Evolutionary conservation across 2,113 vertebrate species (phyloP), one percentile per base, ranked within the genome.

Genomic region (Riparia riparia): DNA sequence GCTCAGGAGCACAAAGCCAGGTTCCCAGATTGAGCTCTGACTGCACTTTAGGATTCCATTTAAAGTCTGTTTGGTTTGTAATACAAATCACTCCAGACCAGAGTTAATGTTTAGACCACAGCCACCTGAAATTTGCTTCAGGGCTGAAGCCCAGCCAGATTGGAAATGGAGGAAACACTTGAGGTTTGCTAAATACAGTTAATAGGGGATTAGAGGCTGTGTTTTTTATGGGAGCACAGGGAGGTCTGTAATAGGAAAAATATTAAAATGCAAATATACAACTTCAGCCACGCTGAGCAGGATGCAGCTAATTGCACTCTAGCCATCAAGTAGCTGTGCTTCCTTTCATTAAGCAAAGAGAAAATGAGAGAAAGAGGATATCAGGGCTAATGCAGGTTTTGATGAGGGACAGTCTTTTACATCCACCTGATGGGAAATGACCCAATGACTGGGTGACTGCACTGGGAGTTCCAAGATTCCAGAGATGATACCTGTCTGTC

Each of bases 31-130:
- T 82, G 85, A 91, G 96, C 80, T 92, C 66, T 93, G 86, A 93
- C 49, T 95, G 95, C 69, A 28, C 42, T 96, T 97, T 57, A 92
- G 89, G 96, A 97, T 96, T 96, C 76, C 90, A 92, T 92, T 95
- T 95, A 93, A 64, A 93, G 82, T 64, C 92, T 97, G 89, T 97
- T 97, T 97, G 90, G 86, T 97, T 97, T 97, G 92, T 96, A 97
- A 97, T 78, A 96, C 93, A 95, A 96, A 96, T 97, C 53, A 47
- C 73, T 96, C 82, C 87, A 95, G 94, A 93, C 90, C 81, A 79
- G 78, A 97, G 95, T 89, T 96, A 97, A 96, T 96, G 86, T 96
- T 97, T 95, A 97, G 95, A 94, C 85, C 93, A 97, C 90, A 97
- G 80, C 83, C 92, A 97, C 95, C 92, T 98, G 94, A 97, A 97